Evolutionary conservation across 2,797 vertebrate species (phyloP), one percentile per base, ranked within the genome.

Genomic region (Melanotaenia maccullochi): DNA sequence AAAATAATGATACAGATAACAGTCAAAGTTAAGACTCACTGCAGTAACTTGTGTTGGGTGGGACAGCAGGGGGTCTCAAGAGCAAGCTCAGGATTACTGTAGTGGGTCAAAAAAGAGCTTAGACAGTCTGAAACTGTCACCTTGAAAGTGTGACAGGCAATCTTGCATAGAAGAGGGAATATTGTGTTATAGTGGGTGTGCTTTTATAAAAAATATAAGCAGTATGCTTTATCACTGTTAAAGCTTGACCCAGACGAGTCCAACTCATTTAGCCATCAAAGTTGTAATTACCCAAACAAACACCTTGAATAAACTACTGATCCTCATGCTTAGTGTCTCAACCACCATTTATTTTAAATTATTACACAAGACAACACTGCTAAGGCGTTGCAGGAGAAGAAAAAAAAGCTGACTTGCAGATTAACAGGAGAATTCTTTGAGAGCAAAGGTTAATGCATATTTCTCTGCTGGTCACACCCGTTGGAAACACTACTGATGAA

Each of bases 1-100:
- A 68, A 86, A 92, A 90, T 87, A 85, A 89, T 87, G 79, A 90
- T 80, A 75, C 61, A 76, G 79, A 85, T 84, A 85, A 84, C 61
- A 82, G 81, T 87, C 75, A 84, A 71, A 84, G 66, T 88, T 79
- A 81, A 88, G 68, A 55, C 66, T 74, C 36, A 36, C 22, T 52
- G 73, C 73, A 73, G 65, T 81, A 87, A 80, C 40, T 68, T 79
- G 76, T 73, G 65, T 58, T 82, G 63, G 51, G 68, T 49, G 35
- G 71, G 73, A 79, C 70, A 66, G 83, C 60, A 16, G 69, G 51
- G 42, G 49, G 61, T 33, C 24, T 56, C 33, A 47, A 56, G 60
- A 62, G 56, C 18, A 68, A 77, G 72, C 74, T 68, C 70, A 40
- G 62, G 60, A 57, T 73, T 40, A 30, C 20, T 85, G 77, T 73